These are phyloP conservation scores for Calameuta pallipes DNA, from an alignment of 2,888 invertebrate species.

Conservation along the genomic window DNA sequence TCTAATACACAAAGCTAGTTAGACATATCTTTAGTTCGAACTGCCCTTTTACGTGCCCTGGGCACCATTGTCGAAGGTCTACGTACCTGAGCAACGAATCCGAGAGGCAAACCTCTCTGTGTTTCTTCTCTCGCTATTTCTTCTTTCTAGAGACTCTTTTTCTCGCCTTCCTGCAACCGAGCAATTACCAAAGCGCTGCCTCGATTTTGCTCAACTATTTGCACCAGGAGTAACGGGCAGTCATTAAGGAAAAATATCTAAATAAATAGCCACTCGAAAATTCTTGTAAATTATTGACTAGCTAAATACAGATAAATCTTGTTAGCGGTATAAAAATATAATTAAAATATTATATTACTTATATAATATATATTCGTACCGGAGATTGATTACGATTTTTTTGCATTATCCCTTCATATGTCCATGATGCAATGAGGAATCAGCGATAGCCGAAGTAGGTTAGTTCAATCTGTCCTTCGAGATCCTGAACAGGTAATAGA, in stretches of 20 bases:
- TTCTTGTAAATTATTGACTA: not conserved
- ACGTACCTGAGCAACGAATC: not conserved
- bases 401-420: not conserved
- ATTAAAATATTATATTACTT: not conserved
- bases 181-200: not conserved
- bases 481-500: not conserved
- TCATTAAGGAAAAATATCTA: not conserved
- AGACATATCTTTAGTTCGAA: not conserved
- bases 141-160: not conserved
- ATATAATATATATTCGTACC: not conserved
- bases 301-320: not conserved
- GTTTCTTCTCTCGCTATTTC: not conserved
- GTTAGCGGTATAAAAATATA: not conserved
- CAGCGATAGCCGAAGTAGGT: not conserved
- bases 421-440: not conserved
- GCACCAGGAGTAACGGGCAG: constrained; percentile 1
- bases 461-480: not conserved
- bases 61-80: not conserved
- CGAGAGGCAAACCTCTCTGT: not conserved
- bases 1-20: not conserved
- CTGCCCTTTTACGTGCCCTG: not conserved
- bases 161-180: not conserved
- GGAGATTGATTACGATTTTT: not conserved
- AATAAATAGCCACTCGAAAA: constrained; percentile 6
- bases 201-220: not conserved